Evolutionary conservation across 2,888 invertebrate genomes (phyloP).

Genomic region (Caenorhabditis sp.): DNA sequence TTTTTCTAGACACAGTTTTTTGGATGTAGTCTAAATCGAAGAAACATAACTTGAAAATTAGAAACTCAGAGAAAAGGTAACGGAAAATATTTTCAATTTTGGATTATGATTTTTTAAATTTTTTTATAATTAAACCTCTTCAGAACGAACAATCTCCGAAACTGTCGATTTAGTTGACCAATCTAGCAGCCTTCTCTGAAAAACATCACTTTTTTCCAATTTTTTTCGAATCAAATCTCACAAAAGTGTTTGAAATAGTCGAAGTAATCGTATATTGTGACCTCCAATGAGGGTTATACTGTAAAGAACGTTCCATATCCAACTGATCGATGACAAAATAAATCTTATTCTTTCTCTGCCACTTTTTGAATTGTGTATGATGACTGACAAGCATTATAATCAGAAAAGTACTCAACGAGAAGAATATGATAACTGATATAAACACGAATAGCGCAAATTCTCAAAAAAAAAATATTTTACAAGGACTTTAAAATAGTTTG

Average conservation of each 20-base stretch:
- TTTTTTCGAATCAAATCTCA: too few species aligned
- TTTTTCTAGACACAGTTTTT: too few species aligned
- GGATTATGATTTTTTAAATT: too few species aligned
- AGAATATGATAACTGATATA: constrained; percentile 30
- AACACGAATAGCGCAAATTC: constrained; percentile 31
- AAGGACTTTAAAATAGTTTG: neutral
- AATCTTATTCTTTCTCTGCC: constrained; percentile 38
- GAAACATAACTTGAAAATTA: too few species aligned
- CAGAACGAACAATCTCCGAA: too few species aligned
- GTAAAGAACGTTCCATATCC: constrained; percentile 38
- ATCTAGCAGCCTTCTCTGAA: too few species aligned
- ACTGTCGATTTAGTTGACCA: too few species aligned
- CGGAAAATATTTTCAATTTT: too few species aligned
- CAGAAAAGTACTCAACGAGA: constrained; percentile 22
- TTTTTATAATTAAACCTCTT: too few species aligned
- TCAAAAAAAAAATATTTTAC: constrained; percentile 8
- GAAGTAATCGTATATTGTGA: constrained; percentile 6
- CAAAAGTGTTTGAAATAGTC: constrained; percentile 2
- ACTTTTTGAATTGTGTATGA: constrained; percentile 19
- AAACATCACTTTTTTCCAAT: too few species aligned
- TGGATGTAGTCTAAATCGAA: too few species aligned
- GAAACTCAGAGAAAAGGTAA: too few species aligned
- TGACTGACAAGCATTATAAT: constrained; percentile 18
- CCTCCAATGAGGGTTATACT: constrained; percentile 18
- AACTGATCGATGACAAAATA: constrained; percentile 44